phyloP scores from a whole-genome alignment of 2,797 vertebrate species.

The Vultur gryphus region DNA sequence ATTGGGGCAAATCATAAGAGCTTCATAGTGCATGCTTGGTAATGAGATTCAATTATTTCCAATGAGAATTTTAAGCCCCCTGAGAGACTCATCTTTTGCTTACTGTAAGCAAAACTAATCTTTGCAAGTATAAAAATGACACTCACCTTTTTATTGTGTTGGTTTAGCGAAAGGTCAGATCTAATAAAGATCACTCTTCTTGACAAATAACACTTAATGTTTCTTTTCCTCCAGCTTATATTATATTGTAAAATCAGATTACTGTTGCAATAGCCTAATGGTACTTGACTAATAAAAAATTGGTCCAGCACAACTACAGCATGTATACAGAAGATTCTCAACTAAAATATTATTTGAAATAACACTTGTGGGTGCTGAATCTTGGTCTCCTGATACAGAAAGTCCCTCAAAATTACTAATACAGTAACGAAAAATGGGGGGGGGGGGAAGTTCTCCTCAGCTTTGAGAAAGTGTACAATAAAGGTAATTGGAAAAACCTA shows the following conservation, averaged over 20 bases:
- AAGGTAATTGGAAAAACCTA: background rate
- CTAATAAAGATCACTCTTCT: slow-evolving; percentile 30
- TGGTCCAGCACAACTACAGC: background rate
- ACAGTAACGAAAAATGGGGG: background rate
- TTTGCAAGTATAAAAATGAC: slow-evolving; percentile 16
- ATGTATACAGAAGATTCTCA: background rate
- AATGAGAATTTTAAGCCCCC: slow-evolving; percentile 4
- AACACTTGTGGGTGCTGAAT: background rate
- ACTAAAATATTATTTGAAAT: background rate
- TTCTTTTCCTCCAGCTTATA: background rate
- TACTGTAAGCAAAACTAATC: slow-evolving; percentile 61
- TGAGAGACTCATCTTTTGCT: background rate
- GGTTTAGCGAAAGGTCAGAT: slow-evolving; percentile 7
- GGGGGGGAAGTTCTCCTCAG: rapidly evolving
- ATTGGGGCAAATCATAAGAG: slow-evolving; percentile 27
- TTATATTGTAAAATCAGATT: slow-evolving; percentile 1
- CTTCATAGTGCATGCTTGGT: slow-evolving; percentile 20
- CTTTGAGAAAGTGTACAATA: background rate
- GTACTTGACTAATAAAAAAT: background rate
- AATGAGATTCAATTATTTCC: slow-evolving; percentile 70
- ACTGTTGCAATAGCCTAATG: background rate
- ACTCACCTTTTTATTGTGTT: slow-evolving; percentile 28
- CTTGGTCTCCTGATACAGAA: background rate
- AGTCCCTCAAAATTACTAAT: background rate
- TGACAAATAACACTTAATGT: slow-evolving; percentile 21